phyloP scores from a whole-genome alignment of 2,113 vertebrate genomes.

The Mola mola region DNA sequence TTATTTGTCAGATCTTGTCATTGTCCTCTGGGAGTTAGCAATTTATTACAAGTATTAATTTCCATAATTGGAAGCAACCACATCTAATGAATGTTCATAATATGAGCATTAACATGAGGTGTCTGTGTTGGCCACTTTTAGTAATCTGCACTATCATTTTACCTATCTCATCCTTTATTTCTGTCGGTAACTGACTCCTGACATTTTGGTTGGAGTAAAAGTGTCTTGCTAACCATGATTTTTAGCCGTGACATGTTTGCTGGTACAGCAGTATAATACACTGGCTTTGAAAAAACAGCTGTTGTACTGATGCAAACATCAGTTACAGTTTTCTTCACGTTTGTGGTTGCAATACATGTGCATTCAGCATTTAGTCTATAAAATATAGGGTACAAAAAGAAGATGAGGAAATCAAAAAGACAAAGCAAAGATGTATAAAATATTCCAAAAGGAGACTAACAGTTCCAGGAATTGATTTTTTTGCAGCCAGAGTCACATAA shows the following conservation, averaged over 20 bases:
- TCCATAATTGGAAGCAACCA: conserved; percentile 58
- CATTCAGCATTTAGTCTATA: too few species aligned
- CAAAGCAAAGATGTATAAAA: too few species aligned
- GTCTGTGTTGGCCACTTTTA: conserved; percentile 35
- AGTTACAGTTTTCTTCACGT: too few species aligned
- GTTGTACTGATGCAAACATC: too few species aligned
- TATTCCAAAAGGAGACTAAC: too few species aligned
- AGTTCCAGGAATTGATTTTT: too few species aligned
- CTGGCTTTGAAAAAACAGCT: too few species aligned
- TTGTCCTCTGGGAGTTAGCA: conserved; percentile 44
- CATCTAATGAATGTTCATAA: conserved; percentile 63
- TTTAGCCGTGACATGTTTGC: conserved; percentile 10
- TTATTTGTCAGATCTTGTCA: conserved; percentile 55
- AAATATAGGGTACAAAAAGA: too few species aligned
- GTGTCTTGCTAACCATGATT: conserved; percentile 8
- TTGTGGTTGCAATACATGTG: too few species aligned
- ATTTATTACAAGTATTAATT: conserved; percentile 62
- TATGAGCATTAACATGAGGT: conserved; percentile 49
- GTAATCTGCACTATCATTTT: conserved; percentile 30
- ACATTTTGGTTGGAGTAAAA: conserved; percentile 3
- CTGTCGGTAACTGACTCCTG: conserved; percentile 16
- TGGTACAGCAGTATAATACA: too few species aligned
- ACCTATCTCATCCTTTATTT: neutral
- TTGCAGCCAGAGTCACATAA: too few species aligned
- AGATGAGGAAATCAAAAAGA: too few species aligned